Base-by-base conservation (phyloP, 1,140 invertebrate species). In the Papilio polyxenes region DNA sequence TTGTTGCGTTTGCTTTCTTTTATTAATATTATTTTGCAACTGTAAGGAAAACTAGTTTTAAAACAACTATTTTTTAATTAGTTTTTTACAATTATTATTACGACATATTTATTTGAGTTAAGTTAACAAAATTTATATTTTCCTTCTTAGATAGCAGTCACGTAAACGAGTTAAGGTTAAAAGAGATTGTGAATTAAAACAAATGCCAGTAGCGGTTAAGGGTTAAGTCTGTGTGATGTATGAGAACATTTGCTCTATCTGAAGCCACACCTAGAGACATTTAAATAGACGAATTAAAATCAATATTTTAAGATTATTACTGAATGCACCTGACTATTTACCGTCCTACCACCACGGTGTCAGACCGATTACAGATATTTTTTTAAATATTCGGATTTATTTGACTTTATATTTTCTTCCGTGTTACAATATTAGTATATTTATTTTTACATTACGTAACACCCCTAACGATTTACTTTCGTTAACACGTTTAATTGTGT, bases 131-230 rank as follows among this genome's bases (percentile, higher is more conserved):
- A 4, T 1, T 65, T 65, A 37, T 4, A 7, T 31, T 65, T 65
- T 37, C 62, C 13, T 69, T 17, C 11, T 17, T 15, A 31, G 5
- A 15, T 37, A 31, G 23, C 8, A 65, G 23, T 13, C 23, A 23
- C 3, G 62, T 69, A 53, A 53, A 23, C 23, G 1, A 48, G 74
- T n/a, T 75, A 77, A 77, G 75, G 75, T 76, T 76, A 51, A 53
- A 76, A 76, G 75, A 76, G 75, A 76, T 76, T 53, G 75, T 76
- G 11, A 76, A 53, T 76, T 76, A 53, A 76, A 75, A 77, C 15
- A 77, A 77, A 77, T 77, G 75, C 75, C 75, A 77, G 11, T 51
- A 77, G 75, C 49, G 11, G 75, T 77, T 53, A 77, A 77, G 75
- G 48, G 20, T 76, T 23, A 76, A 20, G 75, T 76, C 49, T 53